Evolutionary conservation across 2,113 vertebrate species (phyloP), one percentile per base, ranked within the genome.

Genomic region (Malurus cyaneus): DNA sequence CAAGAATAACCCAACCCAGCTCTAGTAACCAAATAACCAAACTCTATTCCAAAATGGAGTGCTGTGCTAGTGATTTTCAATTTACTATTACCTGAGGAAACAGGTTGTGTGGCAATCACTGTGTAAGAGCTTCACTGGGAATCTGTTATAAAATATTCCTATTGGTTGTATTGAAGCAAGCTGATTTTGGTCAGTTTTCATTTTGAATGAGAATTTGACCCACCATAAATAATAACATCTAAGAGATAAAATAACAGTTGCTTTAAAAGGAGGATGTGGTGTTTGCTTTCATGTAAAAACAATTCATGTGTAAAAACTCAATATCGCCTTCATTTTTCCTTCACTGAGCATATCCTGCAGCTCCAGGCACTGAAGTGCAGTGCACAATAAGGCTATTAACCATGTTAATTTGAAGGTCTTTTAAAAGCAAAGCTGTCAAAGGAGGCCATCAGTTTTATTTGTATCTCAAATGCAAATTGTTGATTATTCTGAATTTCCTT

Each of bases 401-500:
- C 5, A 5, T 47, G 16, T 11, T 44, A 39, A 78, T 56, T 70
- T n/a, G 71, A 57, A 41, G 20, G 11, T 61, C 70, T 93, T 65
- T 59, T 69, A 80, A 80, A 86, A 88, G 28, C 25, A 83, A 89
- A 86, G 47, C 24, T 89, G 36, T 34, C 72, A 76, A 91, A 89
- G 74, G 14, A 26, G 24, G 65, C 9, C 4, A 3, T 31, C 44
- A 53, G 53, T 72, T 80, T 84, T 70, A 87, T 28, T 12, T 31
- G 47, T 12, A 80, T 34, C 36, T 77, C 50, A 87, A 78, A 70
- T 64, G 50, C 39, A 94, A 85, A 61, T 26, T 46, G 20, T 80
- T 85, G 28, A 85, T 86, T 90, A 80, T 60, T 91, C 44, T 77
- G 44, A 80, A 64, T 93, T 94, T 95, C 64, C 67, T 94, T 91